phyloP scores from a whole-genome alignment of 2,113 vertebrate genomes.

The Halcyon senegalensis region DNA sequence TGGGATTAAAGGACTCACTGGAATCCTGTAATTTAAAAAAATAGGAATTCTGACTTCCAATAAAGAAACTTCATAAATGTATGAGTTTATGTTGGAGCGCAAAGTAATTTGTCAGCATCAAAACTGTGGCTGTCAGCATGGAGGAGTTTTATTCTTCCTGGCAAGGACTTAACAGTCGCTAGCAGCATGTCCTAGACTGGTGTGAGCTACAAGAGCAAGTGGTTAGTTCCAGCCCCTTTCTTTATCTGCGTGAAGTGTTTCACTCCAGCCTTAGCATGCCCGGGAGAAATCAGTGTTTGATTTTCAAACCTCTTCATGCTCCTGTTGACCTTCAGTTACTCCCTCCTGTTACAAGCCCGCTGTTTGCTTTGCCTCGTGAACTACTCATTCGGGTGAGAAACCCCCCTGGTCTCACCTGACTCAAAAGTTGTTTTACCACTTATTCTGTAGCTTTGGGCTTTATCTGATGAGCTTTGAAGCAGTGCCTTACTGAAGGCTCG shows the following conservation, averaged over 20 bases:
- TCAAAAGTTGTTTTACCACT: neutral
- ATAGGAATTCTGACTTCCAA: conserved; percentile 48
- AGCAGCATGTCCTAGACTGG: neutral
- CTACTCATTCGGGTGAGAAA: neutral
- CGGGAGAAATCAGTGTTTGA: neutral
- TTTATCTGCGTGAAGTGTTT: neutral
- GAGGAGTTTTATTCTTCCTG: conserved; percentile 59
- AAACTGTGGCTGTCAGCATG: conserved; percentile 54
- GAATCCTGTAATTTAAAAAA: conserved; percentile 62
- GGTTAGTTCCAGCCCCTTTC: neutral
- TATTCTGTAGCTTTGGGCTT: neutral
- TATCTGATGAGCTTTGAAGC: neutral
- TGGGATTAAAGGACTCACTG: conserved; percentile 22
- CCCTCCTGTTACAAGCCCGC: neutral
- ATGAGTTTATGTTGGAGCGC: conserved; percentile 34
- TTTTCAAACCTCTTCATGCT: neutral
- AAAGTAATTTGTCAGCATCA: conserved; percentile 56
- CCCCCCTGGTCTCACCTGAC: neutral
- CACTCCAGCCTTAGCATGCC: neutral
- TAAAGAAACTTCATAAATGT: conserved; percentile 60
- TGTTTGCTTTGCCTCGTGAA: neutral
- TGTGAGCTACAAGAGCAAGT: neutral
- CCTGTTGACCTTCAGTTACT: neutral
- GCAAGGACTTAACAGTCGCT: neutral
- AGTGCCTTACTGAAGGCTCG: neutral